Evolutionary conservation across 2,797 vertebrate species (phyloP), one percentile per base, ranked within the genome.

Genomic region (Novumbra hubbsi): DNA sequence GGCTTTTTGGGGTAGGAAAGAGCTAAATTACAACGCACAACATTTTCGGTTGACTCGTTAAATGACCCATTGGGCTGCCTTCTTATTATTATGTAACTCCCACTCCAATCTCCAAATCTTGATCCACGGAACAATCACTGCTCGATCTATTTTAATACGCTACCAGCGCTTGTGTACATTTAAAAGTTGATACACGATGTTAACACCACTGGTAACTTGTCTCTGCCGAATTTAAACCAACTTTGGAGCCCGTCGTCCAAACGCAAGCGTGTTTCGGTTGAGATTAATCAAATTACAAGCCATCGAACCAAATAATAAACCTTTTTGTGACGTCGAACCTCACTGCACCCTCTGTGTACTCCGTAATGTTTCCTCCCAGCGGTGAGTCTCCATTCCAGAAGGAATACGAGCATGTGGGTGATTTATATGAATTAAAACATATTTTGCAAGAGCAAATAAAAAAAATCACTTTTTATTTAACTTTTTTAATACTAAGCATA

Each of bases 151-250:
- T 84, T 74, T 85, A 64, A 77, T 75, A 83, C 72, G 41, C 19
- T 63, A 72, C 74, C 70, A 67, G 70, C 70, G 32, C 77, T 79
- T 73, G 55, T 67, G 73, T 71, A 75, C 72, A 79, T 78, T 78
- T 81, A 83, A 78, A 52, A 73, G 74, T 71, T 60, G 80, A 75
- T 83, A 84, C 84, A 85, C 74, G 77, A 76, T 72, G 75, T 70
- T 34, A 14, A 14, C 30, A 78, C 72, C 74, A 52, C 75, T 72
- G 89, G 78, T 84, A 87, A 88, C 84, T 90, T 86, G 76, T 70
- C 73, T 74, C 78, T 75, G 67, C 71, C 27, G 24, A 70, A 49
- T n/a, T 45, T 7, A 49, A 11, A 38, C 17, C 8, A 70, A n/a
- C 68, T 30, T 17, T 28, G 14, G 24, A 60, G 24, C 17, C 28